Evolutionary conservation across 2,113 vertebrate species (phyloP), one percentile per base, ranked within the genome.

Genomic region (Cebus imitator): DNA sequence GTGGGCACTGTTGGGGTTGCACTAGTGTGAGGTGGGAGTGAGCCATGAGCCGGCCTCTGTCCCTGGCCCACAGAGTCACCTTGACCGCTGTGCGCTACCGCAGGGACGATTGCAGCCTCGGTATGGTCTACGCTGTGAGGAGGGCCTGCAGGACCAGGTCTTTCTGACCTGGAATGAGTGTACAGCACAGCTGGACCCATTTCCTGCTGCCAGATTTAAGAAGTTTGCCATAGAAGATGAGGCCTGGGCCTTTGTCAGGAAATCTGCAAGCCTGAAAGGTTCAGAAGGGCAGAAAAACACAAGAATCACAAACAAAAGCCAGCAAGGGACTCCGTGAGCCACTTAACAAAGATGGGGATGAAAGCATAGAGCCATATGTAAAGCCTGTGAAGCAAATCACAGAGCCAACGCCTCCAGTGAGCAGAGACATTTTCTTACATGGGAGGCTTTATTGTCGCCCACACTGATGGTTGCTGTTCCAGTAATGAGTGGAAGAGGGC

Each of bases 151-250:
- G n/a, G 70, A 72, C 70, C 4, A 2, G n/a, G 66, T 35, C 14
- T 68, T 32, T 64, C 61, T 16, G 66, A 68, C 70, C 70, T 23
- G 99, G 99, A 98, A 99, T 6, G 99, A 99, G 68, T 99, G 99
- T 96, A 99, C 98, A 96, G 98, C 96, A 4, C 99, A 99, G 91
- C 99, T 99, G 96, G 98, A 99, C 30, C 99, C 98, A 50, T 99
- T 99, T 88, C 99, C 99, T 0, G 91, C 92, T 1, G 99, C 99
- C 10, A 98, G 97, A 4, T 99, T 98, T 95, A 99, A 99, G 98
- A 99, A 99, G 98, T 99, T 99, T 98, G 98, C 98, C 0, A 98
- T 98, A 0, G 99, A 99, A 97, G 98, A 98, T 85, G 99, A 99
- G 1, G 99, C 99, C n/a, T 99, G 99, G 99, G 98, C 97, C 1